These are phyloP conservation scores for Scelioninae gen. 2 DNA, from an alignment of 2,888 invertebrate species.

Conservation along the genomic window DNA sequence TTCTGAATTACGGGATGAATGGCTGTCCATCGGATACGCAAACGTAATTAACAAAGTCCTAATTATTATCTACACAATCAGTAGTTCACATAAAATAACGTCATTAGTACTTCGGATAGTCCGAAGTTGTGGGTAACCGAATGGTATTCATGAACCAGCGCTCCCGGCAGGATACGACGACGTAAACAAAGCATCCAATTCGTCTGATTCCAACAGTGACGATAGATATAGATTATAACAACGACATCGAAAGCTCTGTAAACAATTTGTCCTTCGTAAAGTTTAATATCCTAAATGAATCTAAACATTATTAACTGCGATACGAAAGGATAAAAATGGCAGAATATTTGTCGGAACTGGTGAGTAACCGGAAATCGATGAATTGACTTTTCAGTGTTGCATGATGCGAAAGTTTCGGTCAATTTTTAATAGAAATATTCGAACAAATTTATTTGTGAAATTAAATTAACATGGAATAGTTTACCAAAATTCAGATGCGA, in stretches of 20 bases:
- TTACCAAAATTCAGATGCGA: no score
- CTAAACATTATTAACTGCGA: slow-evolving; percentile 41
- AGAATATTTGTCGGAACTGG: slow-evolving; percentile 38
- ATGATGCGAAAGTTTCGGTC: slow-evolving; percentile 19
- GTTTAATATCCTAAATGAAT: slow-evolving; percentile 57
- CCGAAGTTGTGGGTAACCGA: slow-evolving; percentile 40
- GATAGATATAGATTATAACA: slow-evolving; percentile 54
- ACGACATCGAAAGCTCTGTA: slow-evolving; percentile 49
- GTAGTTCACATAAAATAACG: slow-evolving; percentile 50
- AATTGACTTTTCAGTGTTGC: slow-evolving; percentile 19
- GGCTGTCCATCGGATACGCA: slow-evolving; percentile 4
- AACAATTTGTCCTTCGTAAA: slow-evolving; percentile 51
- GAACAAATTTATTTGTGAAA: no score
- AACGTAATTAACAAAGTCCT: slow-evolving; percentile 37
- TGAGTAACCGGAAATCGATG: slow-evolving; percentile 30
- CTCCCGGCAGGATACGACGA: slow-evolving; percentile 40
- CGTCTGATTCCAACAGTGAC: slow-evolving; percentile 48
- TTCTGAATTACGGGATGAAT: slow-evolving; percentile 24
- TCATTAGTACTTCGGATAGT: slow-evolving; percentile 51
- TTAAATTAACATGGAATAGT: no score
- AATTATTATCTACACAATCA: slow-evolving; percentile 50
- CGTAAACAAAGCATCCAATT: slow-evolving; percentile 59
- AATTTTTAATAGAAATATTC: slow-evolving; percentile 54
- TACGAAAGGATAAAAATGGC: slow-evolving; percentile 41
- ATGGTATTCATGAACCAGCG: slow-evolving; percentile 45